phyloP scores from a whole-genome alignment of 2,113 vertebrate species.

The Rhabdornis inornatus region DNA sequence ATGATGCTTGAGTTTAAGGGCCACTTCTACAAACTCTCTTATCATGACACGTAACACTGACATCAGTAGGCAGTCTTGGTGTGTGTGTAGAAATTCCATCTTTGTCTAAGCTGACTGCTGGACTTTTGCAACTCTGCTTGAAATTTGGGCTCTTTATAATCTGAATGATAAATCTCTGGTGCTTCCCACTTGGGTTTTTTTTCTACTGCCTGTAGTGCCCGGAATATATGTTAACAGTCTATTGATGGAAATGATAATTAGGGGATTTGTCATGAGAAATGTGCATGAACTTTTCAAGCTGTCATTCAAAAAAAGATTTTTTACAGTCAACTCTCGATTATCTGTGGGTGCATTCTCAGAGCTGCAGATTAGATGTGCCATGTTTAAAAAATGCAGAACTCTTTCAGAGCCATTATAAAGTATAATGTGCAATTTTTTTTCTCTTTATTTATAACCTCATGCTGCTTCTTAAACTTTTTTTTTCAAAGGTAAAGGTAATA shows the following conservation, averaged over 20 bases:
- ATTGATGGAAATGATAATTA: constrained; percentile 62
- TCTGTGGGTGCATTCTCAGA: constrained; percentile 42
- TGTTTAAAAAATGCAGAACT: neutral
- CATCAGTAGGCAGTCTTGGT: neutral
- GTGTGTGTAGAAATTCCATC: neutral
- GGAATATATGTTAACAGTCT: constrained; percentile 1
- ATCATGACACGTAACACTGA: neutral
- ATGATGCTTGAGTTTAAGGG: neutral
- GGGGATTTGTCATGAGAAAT: constrained; percentile 48
- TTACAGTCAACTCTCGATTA: constrained; percentile 36
- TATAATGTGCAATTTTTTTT: neutral
- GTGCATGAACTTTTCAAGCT: constrained; percentile 51
- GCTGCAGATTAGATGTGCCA: constrained; percentile 14
- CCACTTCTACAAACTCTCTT: neutral
- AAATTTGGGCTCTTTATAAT: neutral
- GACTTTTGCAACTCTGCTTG: neutral
- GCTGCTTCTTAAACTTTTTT: neutral
- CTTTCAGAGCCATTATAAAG: constrained; percentile 1
- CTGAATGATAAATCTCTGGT: neutral
- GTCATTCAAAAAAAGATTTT: constrained; percentile 45
- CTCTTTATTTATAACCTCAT: neutral
- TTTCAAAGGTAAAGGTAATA: neutral
- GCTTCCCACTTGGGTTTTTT: constrained; percentile 19
- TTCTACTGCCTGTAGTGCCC: neutral
- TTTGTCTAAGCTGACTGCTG: neutral